A percentile compares a stretch with the other conserved stretches of the same genome.
phyloP scores from a whole-genome alignment of 2,888 invertebrate species.

The Synergus umbraculus region DNA sequence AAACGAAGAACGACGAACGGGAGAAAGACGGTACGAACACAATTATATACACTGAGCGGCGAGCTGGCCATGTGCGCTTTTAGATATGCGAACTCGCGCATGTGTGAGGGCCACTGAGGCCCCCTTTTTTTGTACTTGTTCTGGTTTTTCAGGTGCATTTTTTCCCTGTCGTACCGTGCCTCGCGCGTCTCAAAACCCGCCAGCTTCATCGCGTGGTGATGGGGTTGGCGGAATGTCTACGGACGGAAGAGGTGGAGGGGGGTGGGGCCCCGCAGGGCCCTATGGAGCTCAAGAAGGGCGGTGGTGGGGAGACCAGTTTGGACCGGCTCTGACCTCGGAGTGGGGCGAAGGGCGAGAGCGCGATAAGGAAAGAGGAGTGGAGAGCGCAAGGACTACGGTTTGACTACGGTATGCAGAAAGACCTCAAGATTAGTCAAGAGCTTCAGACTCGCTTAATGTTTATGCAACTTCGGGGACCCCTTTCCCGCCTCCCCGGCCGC shows the following conservation, averaged over 20 bases:
- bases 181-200: slow-evolving; percentile 71
- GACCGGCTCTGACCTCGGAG: slow-evolving; percentile 68
- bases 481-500: background rate
- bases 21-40: slow-evolving; percentile 69
- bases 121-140: slow-evolving; percentile 67
- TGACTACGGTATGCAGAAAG: slow-evolving; percentile 72
- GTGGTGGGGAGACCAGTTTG: slow-evolving; percentile 79
- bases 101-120: slow-evolving; percentile 42
- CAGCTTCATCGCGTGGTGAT: slow-evolving; percentile 64
- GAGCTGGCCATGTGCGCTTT: slow-evolving; percentile 46
- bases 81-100: slow-evolving; percentile 59
- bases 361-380: slow-evolving; percentile 46
- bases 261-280: slow-evolving; percentile 64
- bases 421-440: slow-evolving; percentile 71
- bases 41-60: slow-evolving; percentile 32
- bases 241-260: slow-evolving; percentile 63
- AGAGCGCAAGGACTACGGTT: slow-evolving; percentile 63
- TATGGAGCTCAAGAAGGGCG: slow-evolving; percentile 84
- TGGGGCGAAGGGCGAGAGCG: slow-evolving; percentile 39
- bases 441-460: slow-evolving; percentile 65
- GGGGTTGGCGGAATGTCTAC: slow-evolving; percentile 78
- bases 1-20: slow-evolving; percentile 46
- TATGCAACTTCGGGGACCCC: slow-evolving; percentile 56
- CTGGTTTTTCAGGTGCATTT: slow-evolving; percentile 70
- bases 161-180: slow-evolving; percentile 66